Evolutionary conservation across 2,888 invertebrate genomes (phyloP), one percentile per base, ranked within the genome.

Genomic region (Microdon myrmicae): DNA sequence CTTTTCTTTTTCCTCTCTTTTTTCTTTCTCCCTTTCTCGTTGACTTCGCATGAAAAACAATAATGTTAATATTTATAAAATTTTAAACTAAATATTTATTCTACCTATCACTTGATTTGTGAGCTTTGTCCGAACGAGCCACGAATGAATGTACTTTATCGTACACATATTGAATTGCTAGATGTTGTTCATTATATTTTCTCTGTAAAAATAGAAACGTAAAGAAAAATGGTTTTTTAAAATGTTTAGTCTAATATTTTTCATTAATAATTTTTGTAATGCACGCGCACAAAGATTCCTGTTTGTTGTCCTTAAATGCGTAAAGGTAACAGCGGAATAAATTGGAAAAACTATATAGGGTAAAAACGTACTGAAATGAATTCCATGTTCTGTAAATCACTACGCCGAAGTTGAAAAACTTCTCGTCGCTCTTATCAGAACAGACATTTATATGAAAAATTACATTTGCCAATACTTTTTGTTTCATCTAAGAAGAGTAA

Each of bases 121-220:
- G 67, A 35, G 60, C 70, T 32, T 71, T 71, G 8, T 73, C 73
- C 9, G 71, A 66, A 38, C 72, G 70, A 2, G 37, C 22, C 25
- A 75, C 71, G 35, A 74, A 68, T 6, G 75, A 74, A n/a, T 71
- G 39, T 7, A 76, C 68, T 31, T 73, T 73, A 22, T 74, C 74
- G 41, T 75, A 71, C 41, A 75, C 71, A 38, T 68, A 71, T 4
- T 68, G 64, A 3, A 77, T 41, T n/a, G 74, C 70, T 2, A 71
- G 66, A 45, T 72, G 69, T 49, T 74, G 74, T 34, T 77, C 75
- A 23, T 69, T 68, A 20, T 70, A 71, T 60, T 76, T 75, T 38
- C 73, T 71, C 76, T 77, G 43, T 2, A 68, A 69, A 38, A 12
- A 19, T 37, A 41, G 16, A 9, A 23, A 10, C 12, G 13, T 8